Percentiles rank a stretch among this genome's conserved stretches.
Evolutionary conservation across 2,797 vertebrate genomes (phyloP).

Genomic region (Girardinus metallicus): DNA sequence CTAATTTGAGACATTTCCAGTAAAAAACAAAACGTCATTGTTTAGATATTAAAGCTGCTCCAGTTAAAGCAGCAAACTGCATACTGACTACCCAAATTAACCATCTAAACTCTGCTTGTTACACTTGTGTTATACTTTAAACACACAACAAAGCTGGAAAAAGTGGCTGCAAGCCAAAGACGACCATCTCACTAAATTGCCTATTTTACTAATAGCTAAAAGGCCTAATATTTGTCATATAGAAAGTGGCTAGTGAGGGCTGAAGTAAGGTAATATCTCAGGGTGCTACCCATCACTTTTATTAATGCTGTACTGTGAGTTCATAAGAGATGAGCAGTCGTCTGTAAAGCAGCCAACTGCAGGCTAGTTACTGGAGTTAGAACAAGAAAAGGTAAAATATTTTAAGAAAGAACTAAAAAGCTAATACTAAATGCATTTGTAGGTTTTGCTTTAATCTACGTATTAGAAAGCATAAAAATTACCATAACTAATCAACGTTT

Average conservation of each 20-base stretch:
- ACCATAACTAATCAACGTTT: neutral
- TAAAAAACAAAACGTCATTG: neutral
- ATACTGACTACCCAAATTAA: neutral
- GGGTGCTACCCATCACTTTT: neutral
- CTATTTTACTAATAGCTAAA: conserved; percentile 87
- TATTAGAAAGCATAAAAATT: neutral
- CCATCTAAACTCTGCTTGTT: neutral
- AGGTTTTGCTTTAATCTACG: neutral
- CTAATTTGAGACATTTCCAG: neutral
- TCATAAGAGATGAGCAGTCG: neutral
- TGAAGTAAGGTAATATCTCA: conserved; percentile 29
- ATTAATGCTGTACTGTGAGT: neutral
- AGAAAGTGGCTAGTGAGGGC: conserved; percentile 22
- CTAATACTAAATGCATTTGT: neutral
- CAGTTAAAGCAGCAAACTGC: neutral
- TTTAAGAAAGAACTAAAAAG: neutral
- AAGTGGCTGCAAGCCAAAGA: conserved; percentile 69
- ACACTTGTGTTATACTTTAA: conserved; percentile 29
- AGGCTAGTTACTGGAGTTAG: neutral
- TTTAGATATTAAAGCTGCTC: neutral
- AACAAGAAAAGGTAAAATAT: neutral
- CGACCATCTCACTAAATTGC: conserved; percentile 78
- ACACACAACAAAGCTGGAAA: conserved; percentile 83
- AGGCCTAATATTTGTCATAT: conserved; percentile 34
- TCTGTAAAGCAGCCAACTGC: neutral